Percentiles rank a stretch among this genome's conserved stretches.
These are phyloP conservation scores for Actinostola sp. DNA, from an alignment of 92 coral and sea anemone species.

Conservation along the genomic window DNA sequence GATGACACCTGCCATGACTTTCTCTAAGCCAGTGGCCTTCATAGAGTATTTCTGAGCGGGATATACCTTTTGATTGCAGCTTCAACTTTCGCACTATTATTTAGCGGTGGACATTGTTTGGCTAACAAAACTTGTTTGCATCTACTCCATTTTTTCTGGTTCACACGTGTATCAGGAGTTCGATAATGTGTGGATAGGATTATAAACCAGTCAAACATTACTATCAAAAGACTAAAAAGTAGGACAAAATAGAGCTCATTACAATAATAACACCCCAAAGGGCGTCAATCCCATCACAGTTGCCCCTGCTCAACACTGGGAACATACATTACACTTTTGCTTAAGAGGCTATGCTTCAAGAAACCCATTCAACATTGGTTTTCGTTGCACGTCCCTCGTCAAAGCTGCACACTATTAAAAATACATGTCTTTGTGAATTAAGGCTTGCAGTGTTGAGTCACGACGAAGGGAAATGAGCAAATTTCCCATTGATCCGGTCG, in stretches of 20 bases:
- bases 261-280: background rate
- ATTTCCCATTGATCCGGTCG: constrained; percentile 59
- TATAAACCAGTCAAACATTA: background rate
- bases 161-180: constrained; percentile 6
- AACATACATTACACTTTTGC: background rate
- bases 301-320: background rate
- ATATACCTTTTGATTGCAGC: constrained; percentile 72
- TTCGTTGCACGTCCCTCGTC: constrained; percentile 47
- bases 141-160: constrained; percentile 39
- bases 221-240: background rate
- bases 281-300: background rate
- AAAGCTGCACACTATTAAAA: constrained; percentile 34
- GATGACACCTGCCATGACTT: constrained; percentile 78
- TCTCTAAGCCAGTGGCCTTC: constrained; percentile 77
- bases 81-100: constrained; percentile 33
- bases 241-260: background rate
- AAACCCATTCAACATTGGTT: constrained; percentile 49
- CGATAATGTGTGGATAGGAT: background rate
- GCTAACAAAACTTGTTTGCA: constrained; percentile 71
- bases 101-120: constrained; percentile 66
- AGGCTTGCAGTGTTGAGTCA: background rate
- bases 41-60: constrained; percentile 53
- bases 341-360: background rate
- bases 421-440: constrained; percentile 2
- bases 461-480: constrained; percentile 51